These are phyloP conservation scores for Agapetus fuscipes DNA, from an alignment of 2,888 invertebrate species.

Conservation along the genomic window DNA sequence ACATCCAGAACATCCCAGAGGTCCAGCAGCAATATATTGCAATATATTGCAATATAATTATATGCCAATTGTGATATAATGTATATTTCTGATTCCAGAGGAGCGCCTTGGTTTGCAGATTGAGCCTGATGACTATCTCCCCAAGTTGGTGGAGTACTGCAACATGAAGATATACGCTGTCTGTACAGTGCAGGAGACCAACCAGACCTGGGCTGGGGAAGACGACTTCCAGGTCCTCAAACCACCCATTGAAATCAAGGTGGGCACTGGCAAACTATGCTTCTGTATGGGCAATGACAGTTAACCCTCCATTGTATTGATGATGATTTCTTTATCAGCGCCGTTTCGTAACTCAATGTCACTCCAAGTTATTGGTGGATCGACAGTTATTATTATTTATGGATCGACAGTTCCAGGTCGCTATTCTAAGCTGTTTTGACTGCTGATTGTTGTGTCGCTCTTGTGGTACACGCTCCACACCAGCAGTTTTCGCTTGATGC, in stretches of 20 bases:
- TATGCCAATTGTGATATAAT: too few relatives aligned
- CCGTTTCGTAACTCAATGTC: too few relatives aligned
- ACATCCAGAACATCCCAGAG: too few relatives aligned
- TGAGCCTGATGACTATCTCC: conserved; percentile 59
- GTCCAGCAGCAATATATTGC: too few relatives aligned
- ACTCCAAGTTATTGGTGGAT: conserved; percentile 1
- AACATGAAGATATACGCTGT: conserved; percentile 71
- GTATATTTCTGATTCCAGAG: conserved; percentile 4
- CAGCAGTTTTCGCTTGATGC: too few relatives aligned
- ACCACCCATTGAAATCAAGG: conserved; percentile 60
- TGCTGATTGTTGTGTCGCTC: too few relatives aligned
- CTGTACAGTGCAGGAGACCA: conserved; percentile 70
- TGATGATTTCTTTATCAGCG: conserved; percentile 3
- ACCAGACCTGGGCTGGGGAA: conserved; percentile 73
- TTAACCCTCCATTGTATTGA: neutral
- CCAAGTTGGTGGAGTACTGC: conserved; percentile 71
- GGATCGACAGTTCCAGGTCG: too few relatives aligned
- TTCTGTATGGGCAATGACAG: neutral
- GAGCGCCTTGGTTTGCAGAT: conserved; percentile 44
- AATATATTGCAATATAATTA: too few relatives aligned
- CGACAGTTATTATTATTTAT: too few relatives aligned
- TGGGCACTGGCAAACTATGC: too few relatives aligned
- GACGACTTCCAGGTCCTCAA: conserved; percentile 73
- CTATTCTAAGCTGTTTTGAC: too few relatives aligned
- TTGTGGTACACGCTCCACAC: too few relatives aligned